These are phyloP conservation scores for Myoxocephalus aenaeus DNA, from an alignment of 2,797 vertebrate genomes.

Conservation along the genomic window DNA sequence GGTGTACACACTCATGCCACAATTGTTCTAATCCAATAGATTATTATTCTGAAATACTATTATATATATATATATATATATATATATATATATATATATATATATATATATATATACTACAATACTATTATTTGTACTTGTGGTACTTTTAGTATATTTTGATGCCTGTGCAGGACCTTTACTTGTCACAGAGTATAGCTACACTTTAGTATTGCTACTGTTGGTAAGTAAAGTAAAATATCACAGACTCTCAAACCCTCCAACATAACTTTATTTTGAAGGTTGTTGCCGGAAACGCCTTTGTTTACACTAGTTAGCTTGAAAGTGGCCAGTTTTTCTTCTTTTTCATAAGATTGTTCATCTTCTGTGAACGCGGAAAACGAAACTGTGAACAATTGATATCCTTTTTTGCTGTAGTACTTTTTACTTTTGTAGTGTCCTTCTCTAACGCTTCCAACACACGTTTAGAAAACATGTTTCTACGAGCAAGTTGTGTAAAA, in stretches of 20 bases:
- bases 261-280: constrained; percentile 41
- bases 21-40: neutral
- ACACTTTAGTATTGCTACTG: too few species aligned
- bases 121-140: neutral
- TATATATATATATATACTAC: too few species aligned
- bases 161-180: neutral
- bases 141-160: neutral
- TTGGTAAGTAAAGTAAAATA: neutral
- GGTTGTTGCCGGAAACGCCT: neutral
- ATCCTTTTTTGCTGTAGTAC: too few species aligned
- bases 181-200: neutral
- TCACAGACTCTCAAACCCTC: neutral
- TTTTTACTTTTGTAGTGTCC: neutral
- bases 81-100: too few species aligned
- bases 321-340: neutral
- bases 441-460: neutral
- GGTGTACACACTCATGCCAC: neutral
- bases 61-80: too few species aligned
- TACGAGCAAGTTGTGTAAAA: neutral
- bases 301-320: neutral
- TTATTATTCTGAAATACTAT: neutral
- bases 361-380: neutral
- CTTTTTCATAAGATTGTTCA: neutral
- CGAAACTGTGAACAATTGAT: neutral
- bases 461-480: neutral